phyloP scores from a whole-genome alignment of 2,113 vertebrate genomes.

The Oplegnathus fasciatus region DNA sequence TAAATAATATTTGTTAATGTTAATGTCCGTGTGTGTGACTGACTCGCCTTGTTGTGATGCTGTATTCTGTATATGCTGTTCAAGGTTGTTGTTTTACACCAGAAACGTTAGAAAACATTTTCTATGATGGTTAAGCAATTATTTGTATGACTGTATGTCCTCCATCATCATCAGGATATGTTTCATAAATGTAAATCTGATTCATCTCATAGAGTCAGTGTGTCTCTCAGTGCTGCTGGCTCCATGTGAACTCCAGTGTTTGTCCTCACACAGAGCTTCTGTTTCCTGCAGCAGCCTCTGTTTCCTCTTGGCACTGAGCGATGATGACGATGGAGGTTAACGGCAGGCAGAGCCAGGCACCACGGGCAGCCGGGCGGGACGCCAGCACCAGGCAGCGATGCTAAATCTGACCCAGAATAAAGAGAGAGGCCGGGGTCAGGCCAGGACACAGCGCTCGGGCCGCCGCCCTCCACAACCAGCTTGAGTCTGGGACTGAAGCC shows the following conservation, averaged over 20 bases:
- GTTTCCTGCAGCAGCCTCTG: constrained; percentile 50
- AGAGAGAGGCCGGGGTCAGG: constrained; percentile 28
- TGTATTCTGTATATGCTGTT: background rate
- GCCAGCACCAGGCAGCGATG: constrained; percentile 40
- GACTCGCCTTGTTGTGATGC: background rate
- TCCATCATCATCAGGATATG: background rate
- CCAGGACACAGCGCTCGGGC: constrained; percentile 16
- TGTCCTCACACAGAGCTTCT: constrained; percentile 51
- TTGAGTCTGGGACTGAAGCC: constrained; percentile 7
- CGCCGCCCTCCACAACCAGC: background rate
- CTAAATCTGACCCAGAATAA: constrained; percentile 39
- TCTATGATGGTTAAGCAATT: background rate
- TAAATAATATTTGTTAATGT: too few relatives aligned
- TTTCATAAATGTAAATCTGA: constrained; percentile 1
- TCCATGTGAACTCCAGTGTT: constrained; percentile 37
- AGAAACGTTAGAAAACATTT: background rate
- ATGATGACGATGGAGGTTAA: constrained; percentile 25
- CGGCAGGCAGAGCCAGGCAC: constrained; percentile 55
- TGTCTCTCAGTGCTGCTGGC: constrained; percentile 1
- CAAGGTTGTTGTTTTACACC: background rate
- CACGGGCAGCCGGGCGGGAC: constrained; percentile 1
- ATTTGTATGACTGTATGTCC: background rate
- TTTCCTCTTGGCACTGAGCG: constrained; percentile 42
- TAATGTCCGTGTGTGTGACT: too few relatives aligned
- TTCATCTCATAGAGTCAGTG: background rate